A percentile compares a stretch with the other conserved stretches of the same genome.
Conservation (phyloP, 2,888 invertebrate species). For the Geotrupes spiniger region DNA sequence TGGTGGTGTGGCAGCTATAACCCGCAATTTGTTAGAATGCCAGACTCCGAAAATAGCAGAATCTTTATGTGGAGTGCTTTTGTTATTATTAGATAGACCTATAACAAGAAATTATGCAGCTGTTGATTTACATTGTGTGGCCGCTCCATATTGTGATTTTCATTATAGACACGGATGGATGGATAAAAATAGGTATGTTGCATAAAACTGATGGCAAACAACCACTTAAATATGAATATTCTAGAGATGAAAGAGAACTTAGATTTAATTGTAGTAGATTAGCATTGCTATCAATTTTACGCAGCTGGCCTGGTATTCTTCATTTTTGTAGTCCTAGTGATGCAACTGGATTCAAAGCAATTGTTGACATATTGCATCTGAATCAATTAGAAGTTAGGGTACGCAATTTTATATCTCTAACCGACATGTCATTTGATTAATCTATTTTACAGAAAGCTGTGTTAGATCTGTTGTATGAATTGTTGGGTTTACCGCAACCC, state of each 20-base stretch:
- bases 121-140: conserved; percentile 80
- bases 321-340: conserved; percentile 81
- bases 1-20: conserved; percentile 79
- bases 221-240: conserved; percentile 11
- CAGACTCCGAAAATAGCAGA: conserved; percentile 88
- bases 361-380: conserved; percentile 78
- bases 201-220: conserved; percentile 1
- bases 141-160: conserved; percentile 92
- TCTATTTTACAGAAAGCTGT: conserved; percentile 73
- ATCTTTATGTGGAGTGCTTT: conserved; percentile 81
- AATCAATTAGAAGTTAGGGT: conserved; percentile 88
- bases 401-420: conserved; percentile 48
- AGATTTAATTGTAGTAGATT: conserved; percentile 82
- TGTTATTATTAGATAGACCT: conserved; percentile 83
- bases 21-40: conserved; percentile 79
- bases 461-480: conserved; percentile 86
- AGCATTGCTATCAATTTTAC: conserved; percentile 77
- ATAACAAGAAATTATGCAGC: conserved; percentile 71
- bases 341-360: conserved; percentile 71
- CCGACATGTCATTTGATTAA: not conserved
- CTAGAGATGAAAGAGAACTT: conserved; percentile 73
- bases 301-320: conserved; percentile 89
- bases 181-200: conserved; percentile 65
- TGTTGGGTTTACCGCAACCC: conserved; percentile 83
- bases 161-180: conserved; percentile 72